Conservation (phyloP, 2,888 invertebrate genomes). For the Meliscaeva auricollis region DNA sequence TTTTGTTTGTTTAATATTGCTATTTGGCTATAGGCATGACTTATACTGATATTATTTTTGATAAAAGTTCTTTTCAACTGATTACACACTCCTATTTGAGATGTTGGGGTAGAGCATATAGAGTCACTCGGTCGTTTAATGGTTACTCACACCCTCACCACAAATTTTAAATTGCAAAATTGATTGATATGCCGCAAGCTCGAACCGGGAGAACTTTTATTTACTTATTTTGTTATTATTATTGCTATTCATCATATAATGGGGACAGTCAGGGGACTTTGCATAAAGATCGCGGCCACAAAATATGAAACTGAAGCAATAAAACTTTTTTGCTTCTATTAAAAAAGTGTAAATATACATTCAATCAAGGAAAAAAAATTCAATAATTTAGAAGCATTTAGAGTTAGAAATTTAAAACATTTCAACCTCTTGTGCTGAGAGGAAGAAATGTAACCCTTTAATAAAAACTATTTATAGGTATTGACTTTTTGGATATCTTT, state of each 20-base stretch:
- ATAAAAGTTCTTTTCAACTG: constrained; percentile 54
- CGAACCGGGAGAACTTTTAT: constrained; percentile 7
- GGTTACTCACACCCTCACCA: constrained; percentile 48
- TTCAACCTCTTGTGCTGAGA: too few relatives aligned
- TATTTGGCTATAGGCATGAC: neutral
- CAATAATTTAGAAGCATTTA: too few relatives aligned
- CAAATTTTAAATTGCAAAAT: constrained; percentile 5
- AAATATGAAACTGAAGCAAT: too few relatives aligned
- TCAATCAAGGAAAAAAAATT: too few relatives aligned
- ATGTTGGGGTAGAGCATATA: constrained; percentile 52
- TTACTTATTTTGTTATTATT: constrained; percentile 29
- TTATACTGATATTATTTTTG: constrained; percentile 18
- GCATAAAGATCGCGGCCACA: too few relatives aligned
- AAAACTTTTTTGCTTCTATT: too few relatives aligned
- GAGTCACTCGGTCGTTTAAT: constrained; percentile 18
- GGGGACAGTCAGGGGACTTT: neutral
- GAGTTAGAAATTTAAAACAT: too few relatives aligned
- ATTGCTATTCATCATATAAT: neutral
- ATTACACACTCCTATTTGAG: constrained; percentile 34
- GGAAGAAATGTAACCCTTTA: too few relatives aligned
- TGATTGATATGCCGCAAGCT: constrained; percentile 20
- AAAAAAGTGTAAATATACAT: too few relatives aligned
- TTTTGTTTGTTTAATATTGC: neutral
- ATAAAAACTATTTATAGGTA: too few relatives aligned
- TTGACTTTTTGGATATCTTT: too few relatives aligned